Percentiles rank a stretch among this genome's conserved stretches.
Conservation (phyloP, 2,888 invertebrate species). For the Andrena bicolor region DNA sequence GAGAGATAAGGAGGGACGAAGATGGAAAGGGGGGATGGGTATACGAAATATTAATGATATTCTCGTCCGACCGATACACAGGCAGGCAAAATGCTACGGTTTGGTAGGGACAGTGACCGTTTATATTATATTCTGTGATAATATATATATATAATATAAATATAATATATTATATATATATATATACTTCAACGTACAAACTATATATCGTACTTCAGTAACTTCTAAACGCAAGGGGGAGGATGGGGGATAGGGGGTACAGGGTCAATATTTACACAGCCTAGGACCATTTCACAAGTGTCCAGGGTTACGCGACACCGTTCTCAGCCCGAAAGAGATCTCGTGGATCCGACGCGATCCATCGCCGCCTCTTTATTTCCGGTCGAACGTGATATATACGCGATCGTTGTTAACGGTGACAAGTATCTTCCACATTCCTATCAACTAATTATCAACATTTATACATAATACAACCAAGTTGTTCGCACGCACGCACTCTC, state of each 20-base stretch:
- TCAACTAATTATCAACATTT: constrained; percentile 84
- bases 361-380: constrained; percentile 1
- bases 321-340: constrained; percentile 8
- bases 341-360: constrained; percentile 1
- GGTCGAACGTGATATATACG: constrained; percentile 42
- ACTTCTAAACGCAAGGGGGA: constrained; percentile 61
- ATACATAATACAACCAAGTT: constrained; percentile 83
- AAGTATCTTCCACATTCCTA: constrained; percentile 76
- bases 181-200: constrained; percentile 69
- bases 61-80: constrained; percentile 63
- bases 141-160: constrained; percentile 60
- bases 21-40: constrained; percentile 25
- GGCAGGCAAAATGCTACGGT: constrained; percentile 65
- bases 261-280: constrained; percentile 66
- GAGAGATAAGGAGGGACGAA: constrained; percentile 5
- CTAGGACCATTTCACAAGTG: constrained; percentile 51
- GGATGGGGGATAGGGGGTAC: constrained; percentile 18
- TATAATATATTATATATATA: constrained; percentile 42
- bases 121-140: constrained; percentile 66
- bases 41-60: constrained; percentile 56
- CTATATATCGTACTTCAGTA: constrained; percentile 70
- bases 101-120: constrained; percentile 69
- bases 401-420: constrained; percentile 51
- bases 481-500: constrained; percentile 70
- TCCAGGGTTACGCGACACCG: constrained; percentile 41